phyloP scores from a whole-genome alignment of 2,113 vertebrate species.

The Merops nubicus region DNA sequence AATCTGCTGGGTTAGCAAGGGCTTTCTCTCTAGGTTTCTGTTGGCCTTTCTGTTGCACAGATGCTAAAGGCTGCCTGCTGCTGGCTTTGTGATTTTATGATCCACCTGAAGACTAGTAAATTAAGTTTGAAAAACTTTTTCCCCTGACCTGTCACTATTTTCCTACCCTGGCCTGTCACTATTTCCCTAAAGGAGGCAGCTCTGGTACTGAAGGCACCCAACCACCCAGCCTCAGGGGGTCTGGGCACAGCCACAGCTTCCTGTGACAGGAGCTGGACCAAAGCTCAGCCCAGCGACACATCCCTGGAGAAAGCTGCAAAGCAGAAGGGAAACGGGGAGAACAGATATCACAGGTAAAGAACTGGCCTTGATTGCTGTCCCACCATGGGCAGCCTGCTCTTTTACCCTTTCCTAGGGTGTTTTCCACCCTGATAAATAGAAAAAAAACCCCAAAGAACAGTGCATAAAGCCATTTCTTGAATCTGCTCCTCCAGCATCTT shows the following conservation, averaged over 20 bases:
- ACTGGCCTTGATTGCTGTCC: background rate
- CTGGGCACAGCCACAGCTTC: background rate
- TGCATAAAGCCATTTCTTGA: fast-evolving
- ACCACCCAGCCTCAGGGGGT: fast-evolving
- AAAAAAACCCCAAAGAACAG: background rate
- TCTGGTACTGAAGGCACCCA: background rate
- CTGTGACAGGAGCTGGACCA: fast-evolving
- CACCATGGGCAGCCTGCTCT: background rate
- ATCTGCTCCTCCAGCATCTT: background rate
- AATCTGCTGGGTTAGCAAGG: background rate
- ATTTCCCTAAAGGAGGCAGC: background rate
- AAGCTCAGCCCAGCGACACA: fast-evolving
- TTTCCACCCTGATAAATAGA: background rate
- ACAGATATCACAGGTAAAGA: fast-evolving
- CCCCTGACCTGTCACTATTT: background rate
- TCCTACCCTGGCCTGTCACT: background rate
- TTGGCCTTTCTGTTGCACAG: slow-evolving; percentile 38
- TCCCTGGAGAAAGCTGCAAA: background rate
- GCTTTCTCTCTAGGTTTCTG: background rate
- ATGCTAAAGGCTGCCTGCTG: background rate
- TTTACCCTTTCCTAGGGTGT: background rate
- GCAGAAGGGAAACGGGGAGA: background rate
- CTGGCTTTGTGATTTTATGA: background rate
- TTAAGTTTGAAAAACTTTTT: fast-evolving
- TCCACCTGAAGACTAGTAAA: background rate